phyloP scores from a whole-genome alignment of 2,113 vertebrate genomes.

The Ptilonorhynchus violaceus region DNA sequence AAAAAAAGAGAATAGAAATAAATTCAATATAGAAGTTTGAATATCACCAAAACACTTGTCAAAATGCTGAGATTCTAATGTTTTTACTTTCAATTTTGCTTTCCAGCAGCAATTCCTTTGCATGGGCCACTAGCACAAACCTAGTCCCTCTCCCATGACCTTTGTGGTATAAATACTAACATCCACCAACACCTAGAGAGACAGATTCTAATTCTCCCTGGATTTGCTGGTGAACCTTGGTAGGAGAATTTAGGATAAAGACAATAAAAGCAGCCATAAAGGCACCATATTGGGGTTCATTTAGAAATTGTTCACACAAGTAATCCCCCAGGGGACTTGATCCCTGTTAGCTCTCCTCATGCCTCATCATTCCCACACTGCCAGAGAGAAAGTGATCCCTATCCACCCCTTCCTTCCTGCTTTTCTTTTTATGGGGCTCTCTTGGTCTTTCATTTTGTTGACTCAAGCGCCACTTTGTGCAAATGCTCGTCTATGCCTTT shows the following conservation, averaged over 20 bases:
- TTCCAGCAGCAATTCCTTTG: neutral
- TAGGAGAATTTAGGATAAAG: neutral
- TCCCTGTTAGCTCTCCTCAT: neutral
- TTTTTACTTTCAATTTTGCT: neutral
- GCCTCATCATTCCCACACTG: neutral
- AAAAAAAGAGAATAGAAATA: neutral
- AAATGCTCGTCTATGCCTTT: neutral
- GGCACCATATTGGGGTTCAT: accelerated
- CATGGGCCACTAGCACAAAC: accelerated
- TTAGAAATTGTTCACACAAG: neutral
- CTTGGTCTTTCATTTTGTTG: neutral
- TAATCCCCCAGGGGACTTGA: neutral
- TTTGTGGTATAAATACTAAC: accelerated
- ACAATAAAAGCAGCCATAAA: neutral
- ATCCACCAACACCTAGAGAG: neutral
- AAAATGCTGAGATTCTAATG: neutral
- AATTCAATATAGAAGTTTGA: neutral
- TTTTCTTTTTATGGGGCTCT: neutral
- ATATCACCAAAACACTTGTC: accelerated
- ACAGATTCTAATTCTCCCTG: neutral
- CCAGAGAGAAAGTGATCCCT: neutral
- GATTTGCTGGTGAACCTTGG: neutral
- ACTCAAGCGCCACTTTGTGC: neutral
- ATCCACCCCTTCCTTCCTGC: accelerated
- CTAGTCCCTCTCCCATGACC: neutral